Conservation (phyloP, 2,888 invertebrate species). For the Oegoconia quadripuncta region DNA sequence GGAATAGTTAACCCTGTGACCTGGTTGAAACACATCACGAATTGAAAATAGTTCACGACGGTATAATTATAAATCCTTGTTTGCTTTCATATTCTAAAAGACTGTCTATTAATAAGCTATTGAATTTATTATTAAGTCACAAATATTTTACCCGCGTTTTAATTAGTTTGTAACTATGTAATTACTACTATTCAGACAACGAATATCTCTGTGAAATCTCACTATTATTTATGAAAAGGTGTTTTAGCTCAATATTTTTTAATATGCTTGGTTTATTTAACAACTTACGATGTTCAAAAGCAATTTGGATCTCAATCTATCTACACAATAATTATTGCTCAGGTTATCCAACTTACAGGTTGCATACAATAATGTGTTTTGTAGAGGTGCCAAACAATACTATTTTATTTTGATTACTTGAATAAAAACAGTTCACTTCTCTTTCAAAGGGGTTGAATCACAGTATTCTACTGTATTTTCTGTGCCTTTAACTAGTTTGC, state of each 20-base stretch:
- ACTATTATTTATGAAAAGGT: conserved; percentile 32
- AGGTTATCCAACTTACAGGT: too few species aligned
- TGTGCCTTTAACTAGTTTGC: conserved; percentile 66
- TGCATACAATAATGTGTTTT: too few species aligned
- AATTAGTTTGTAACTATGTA: conserved; percentile 46
- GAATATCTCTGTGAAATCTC: conserved; percentile 64
- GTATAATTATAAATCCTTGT: conserved; percentile 6
- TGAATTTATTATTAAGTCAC: conserved; percentile 74
- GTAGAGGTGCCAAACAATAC: conserved; percentile 29
- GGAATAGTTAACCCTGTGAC: neutral
- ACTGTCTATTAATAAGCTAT: conserved; percentile 76
- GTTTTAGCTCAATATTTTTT: conserved; percentile 37
- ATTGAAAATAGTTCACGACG: conserved; percentile 5
- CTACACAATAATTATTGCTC: too few species aligned
- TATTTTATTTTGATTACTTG: conserved; percentile 22
- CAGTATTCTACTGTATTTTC: conserved; percentile 52
- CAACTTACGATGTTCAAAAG: too few species aligned
- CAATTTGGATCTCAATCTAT: too few species aligned
- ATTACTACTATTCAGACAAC: conserved; percentile 63
- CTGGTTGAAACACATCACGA: conserved; percentile 8
- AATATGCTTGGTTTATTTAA: too few species aligned
- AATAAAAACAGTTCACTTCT: conserved; percentile 24
- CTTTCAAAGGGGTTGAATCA: conserved; percentile 54
- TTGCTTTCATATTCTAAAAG: conserved; percentile 66
- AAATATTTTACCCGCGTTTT: conserved; percentile 64